A percentile compares a stretch with the other conserved stretches of the same genome.
Evolutionary conservation across 2,888 invertebrate species (phyloP).

Genomic region (Thelaira solivaga): DNA sequence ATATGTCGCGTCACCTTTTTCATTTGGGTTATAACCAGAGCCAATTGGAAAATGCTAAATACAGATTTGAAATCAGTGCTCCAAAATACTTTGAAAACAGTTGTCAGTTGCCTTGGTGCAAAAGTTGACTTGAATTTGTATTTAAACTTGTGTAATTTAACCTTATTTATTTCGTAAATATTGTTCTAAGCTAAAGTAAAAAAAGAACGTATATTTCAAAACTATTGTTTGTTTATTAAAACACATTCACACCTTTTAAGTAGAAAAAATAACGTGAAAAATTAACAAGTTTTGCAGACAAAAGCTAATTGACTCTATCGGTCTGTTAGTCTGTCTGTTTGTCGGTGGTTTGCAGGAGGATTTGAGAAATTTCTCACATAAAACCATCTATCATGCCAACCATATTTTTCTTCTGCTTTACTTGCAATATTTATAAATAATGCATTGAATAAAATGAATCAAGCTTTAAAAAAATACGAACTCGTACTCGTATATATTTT

Average conservation of each 20-base stretch:
- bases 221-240: slow-evolving; percentile 37
- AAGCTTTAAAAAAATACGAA: slow-evolving; percentile 4
- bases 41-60: too few relatives aligned
- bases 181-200: too few relatives aligned
- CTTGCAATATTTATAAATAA: slow-evolving; percentile 45
- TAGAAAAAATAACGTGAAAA: not conserved
- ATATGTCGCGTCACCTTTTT: too few relatives aligned
- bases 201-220: not conserved
- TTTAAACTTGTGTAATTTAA: too few relatives aligned
- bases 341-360: slow-evolving; percentile 11
- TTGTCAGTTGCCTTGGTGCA: too few relatives aligned
- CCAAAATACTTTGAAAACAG: too few relatives aligned
- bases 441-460: slow-evolving; percentile 31
- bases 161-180: too few relatives aligned
- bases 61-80: too few relatives aligned
- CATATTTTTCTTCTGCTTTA: not conserved
- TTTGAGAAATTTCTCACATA: slow-evolving; percentile 58
- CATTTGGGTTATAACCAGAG: too few relatives aligned
- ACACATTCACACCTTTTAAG: slow-evolving; percentile 48
- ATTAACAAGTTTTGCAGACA: slow-evolving; percentile 20
- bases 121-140: too few relatives aligned
- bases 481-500: too few relatives aligned
- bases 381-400: slow-evolving; percentile 39
- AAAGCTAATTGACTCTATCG: slow-evolving; percentile 43
- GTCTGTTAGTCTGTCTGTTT: slow-evolving; percentile 10